A percentile compares a stretch with the other conserved stretches of the same genome.
Evolutionary conservation across 2,888 invertebrate species (phyloP).

Genomic region (Spodoptera exigua): DNA sequence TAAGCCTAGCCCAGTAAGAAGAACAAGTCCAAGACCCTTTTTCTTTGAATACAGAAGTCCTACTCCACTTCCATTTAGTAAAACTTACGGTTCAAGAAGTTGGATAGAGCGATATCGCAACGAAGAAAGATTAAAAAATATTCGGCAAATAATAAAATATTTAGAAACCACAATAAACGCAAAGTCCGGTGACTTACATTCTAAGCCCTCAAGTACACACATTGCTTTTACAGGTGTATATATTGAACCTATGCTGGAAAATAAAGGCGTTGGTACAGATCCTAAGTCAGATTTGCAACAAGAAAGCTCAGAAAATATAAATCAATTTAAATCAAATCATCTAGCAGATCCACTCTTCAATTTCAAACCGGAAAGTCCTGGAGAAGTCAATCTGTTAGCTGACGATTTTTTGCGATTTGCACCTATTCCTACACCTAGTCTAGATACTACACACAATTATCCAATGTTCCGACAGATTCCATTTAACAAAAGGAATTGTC

Average conservation of each 20-base stretch:
- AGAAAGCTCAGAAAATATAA: constrained; percentile 66
- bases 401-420: constrained; percentile 81
- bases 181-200: constrained; percentile 80
- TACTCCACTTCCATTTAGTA: constrained; percentile 80
- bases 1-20: constrained; percentile 67
- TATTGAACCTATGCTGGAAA: constrained; percentile 71
- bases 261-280: constrained; percentile 46
- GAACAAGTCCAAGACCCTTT: constrained; percentile 87
- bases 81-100: constrained; percentile 75
- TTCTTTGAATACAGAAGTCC: constrained; percentile 80
- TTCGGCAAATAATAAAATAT: constrained; percentile 83
- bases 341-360: constrained; percentile 91
- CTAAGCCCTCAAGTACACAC: constrained; percentile 70
- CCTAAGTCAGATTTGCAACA: constrained; percentile 56
- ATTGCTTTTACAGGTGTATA: constrained; percentile 82
- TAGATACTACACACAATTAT: constrained; percentile 58
- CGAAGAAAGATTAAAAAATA: constrained; percentile 81
- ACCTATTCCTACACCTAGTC: constrained; percentile 63
- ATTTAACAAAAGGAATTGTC: constrained; percentile 65
- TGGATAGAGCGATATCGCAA: constrained; percentile 85
- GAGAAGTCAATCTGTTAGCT: constrained; percentile 93
- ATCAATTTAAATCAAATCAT: constrained; percentile 71
- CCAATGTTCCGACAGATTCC: constrained; percentile 74
- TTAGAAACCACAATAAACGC: constrained; percentile 84
- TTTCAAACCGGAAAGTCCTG: constrained; percentile 92